These are phyloP conservation scores for Pseudococcus longispinus DNA, from an alignment of 2,888 invertebrate species.

Conservation along the genomic window DNA sequence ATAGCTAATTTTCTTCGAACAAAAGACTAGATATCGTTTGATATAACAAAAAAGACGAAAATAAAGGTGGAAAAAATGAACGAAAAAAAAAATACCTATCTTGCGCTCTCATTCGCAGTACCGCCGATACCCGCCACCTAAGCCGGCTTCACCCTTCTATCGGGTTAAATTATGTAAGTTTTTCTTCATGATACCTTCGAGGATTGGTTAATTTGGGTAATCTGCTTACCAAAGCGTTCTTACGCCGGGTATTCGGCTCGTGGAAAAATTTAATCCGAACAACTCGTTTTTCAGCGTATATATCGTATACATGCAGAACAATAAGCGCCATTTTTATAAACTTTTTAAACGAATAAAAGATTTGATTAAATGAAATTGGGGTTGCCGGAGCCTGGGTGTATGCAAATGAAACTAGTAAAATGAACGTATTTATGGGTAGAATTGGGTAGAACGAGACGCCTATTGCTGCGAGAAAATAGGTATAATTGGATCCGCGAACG, in stretches of 20 bases:
- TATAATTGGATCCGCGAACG: background rate
- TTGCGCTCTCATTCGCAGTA: background rate
- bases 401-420: conserved; percentile 36
- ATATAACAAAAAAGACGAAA: background rate
- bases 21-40: conserved; percentile 3
- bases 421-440: background rate
- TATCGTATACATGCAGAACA: background rate
- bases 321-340: conserved; percentile 35
- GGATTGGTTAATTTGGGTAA: conserved; percentile 57
- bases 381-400: background rate
- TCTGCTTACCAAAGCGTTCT: conserved; percentile 44
- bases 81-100: background rate
- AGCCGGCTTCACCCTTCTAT: conserved; percentile 15
- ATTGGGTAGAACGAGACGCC: background rate
- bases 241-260: background rate
- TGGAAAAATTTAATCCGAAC: conserved; percentile 37
- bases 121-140: background rate
- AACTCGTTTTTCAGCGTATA: background rate
- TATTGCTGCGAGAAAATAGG: background rate
- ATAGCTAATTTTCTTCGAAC: background rate
- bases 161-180: conserved; percentile 53
- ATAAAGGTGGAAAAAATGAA: background rate
- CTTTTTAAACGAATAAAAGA: conserved; percentile 40
- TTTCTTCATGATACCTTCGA: conserved; percentile 55
- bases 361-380: conserved; percentile 44